Conservation (phyloP, 2,113 vertebrate genomes). For the Erpornis zantholeuca region DNA sequence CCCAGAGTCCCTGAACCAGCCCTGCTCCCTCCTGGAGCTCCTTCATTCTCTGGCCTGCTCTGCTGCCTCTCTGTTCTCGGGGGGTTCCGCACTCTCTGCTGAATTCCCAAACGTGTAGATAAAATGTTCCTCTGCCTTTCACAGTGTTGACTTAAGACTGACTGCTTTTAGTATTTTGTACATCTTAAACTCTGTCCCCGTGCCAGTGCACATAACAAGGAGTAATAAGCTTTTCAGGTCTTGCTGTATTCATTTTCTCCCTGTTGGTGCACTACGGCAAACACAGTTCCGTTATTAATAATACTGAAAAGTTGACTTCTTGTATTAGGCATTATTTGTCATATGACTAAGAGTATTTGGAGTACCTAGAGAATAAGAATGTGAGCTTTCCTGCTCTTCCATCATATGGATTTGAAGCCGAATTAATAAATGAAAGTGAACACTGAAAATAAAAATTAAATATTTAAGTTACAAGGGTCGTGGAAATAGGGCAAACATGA, state of each 20-base stretch:
- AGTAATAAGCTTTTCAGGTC: constrained; percentile 31
- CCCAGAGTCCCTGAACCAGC: neutral
- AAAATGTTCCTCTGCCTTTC: constrained; percentile 53
- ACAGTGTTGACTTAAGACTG: constrained; percentile 56
- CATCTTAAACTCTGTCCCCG: constrained; percentile 2
- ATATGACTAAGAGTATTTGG: neutral
- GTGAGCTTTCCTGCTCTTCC: neutral
- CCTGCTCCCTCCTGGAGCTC: neutral
- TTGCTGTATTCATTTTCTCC: neutral
- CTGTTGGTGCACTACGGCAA: neutral
- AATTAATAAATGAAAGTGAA: neutral
- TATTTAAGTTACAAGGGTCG: neutral
- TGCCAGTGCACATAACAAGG: constrained; percentile 17
- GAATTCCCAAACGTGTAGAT: constrained; percentile 17
- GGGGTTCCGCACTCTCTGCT: neutral
- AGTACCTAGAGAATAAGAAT: neutral
- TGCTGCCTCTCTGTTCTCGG: constrained; percentile 13
- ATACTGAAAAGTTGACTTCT: neutral
- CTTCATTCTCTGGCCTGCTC: neutral
- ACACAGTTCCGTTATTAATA: neutral
- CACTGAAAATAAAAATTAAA: neutral
- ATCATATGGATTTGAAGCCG: neutral
- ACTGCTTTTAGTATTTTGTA: constrained; percentile 61
- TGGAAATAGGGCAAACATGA: neutral
- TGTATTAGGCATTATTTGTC: constrained; percentile 9